Conservation (phyloP, 2,888 invertebrate genomes). For the Pardosa pseudoannulata region DNA sequence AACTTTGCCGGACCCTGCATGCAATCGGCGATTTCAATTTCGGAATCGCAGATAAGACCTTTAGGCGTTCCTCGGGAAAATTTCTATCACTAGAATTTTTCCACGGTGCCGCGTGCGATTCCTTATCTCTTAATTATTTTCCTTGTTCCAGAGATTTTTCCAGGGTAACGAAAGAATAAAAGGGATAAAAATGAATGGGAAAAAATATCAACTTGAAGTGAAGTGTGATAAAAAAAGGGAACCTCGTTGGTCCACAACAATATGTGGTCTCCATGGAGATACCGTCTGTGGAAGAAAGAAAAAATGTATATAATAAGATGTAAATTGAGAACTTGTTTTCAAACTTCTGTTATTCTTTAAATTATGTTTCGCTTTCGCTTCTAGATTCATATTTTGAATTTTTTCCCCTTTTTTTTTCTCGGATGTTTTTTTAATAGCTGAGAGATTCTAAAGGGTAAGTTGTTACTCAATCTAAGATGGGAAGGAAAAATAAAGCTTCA, state of each 20-base stretch:
- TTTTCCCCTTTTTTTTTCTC: not conserved
- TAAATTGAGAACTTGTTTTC: constrained; percentile 65
- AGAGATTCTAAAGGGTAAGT: not conserved
- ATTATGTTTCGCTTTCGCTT: constrained; percentile 50
- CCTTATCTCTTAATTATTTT: constrained; percentile 70
- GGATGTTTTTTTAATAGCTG: not conserved
- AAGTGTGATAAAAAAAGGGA: constrained; percentile 25
- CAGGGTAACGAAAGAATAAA: constrained; percentile 20
- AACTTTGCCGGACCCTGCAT: not conserved
- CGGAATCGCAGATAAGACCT: constrained; percentile 55
- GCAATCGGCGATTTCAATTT: constrained; percentile 60
- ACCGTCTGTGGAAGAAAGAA: constrained; percentile 4
- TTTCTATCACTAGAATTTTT: constrained; percentile 53
- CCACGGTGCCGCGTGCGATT: constrained; percentile 28
- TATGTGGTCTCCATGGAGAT: constrained; percentile 52
- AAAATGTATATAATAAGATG: constrained; percentile 62
- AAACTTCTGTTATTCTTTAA: constrained; percentile 54
- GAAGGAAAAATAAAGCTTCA: constrained; percentile 4
- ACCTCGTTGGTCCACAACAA: constrained; percentile 57
- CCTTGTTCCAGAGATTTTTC: constrained; percentile 44
- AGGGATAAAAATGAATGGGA: not conserved
- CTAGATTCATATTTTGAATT: constrained; percentile 24
- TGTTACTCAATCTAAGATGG: constrained; percentile 8
- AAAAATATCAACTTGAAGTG: constrained; percentile 22
- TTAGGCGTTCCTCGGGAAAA: constrained; percentile 42